phyloP scores from a whole-genome alignment of 2,113 vertebrate genomes.

The Falco punctatus region DNA sequence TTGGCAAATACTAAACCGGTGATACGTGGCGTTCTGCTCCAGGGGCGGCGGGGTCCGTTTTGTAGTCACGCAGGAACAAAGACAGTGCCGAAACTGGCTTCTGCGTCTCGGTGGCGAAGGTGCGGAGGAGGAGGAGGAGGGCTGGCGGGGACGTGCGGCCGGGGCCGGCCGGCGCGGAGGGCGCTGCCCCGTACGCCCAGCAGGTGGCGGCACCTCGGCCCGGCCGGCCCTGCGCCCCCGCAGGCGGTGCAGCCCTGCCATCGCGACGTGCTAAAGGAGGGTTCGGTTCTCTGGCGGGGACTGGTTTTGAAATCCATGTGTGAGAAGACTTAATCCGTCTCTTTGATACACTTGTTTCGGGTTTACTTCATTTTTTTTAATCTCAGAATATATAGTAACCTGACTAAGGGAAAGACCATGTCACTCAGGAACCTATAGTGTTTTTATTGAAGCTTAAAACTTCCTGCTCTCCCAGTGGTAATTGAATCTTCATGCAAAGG shows the following conservation, averaged over 20 bases:
- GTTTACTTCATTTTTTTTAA: not conserved
- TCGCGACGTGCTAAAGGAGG: not conserved
- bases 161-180: not conserved
- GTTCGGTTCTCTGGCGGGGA: not conserved
- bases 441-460: not conserved
- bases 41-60: not conserved
- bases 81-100: not conserved
- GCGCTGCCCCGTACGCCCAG: constrained; percentile 21
- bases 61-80: constrained; percentile 33
- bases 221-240: too few relatives aligned
- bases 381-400: not conserved
- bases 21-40: not conserved
- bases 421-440: not conserved
- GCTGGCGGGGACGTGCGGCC: not conserved
- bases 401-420: not conserved
- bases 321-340: fast-evolving
- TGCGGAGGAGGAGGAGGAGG: not conserved
- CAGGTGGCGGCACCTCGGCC: constrained; percentile 52
- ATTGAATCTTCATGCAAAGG: not conserved
- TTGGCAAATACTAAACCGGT: not conserved
- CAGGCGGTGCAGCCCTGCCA: too few relatives aligned
- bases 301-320: fast-evolving
- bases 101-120: not conserved
- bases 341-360: fast-evolving
- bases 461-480: not conserved